Evolutionary conservation across 2,113 vertebrate genomes (phyloP), one percentile per base, ranked within the genome.

Genomic region (human (Homo sapiens)): DNA sequence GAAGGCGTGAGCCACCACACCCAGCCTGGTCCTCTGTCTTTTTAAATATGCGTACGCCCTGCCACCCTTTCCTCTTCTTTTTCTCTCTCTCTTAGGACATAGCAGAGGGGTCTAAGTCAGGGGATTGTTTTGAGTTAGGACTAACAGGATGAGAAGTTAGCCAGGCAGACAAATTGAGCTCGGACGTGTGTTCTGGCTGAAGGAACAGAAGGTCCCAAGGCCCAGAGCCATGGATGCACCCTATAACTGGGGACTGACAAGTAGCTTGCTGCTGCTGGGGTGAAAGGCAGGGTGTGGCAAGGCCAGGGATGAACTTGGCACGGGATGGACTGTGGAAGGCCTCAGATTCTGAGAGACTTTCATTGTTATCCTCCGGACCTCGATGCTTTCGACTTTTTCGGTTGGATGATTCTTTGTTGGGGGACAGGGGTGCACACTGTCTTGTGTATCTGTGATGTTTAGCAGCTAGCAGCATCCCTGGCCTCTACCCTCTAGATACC

Each of bases 371-470:
- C 55, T 61, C 9, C 10, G 4, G 25, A 59, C 30, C 64, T 40
- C 2, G 7, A 38, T 12, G 3, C 18, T 59, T 70, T 6, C 32
- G 55, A 64, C 43, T 4, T 75, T 32, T 86, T 2, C 1, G n/a
- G n/a, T n/a, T 73, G 4, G 38, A 20, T 72, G 20, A 8, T 38
- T 84, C 35, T 78, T 9, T 66, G 40, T 38, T 32, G 50, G 22
- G n/a, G 32, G 40, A 1, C 25, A 40, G 14, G 50, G 35, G 11
- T 57, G 30, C 48, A 13, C 11, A 0, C 12, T 4, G 2, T n/a
- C 55, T 45, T 50, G 32, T 40, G n/a, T 61, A 17, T 43, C 25
- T 45, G 11, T n/a, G 35, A 9, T 14, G 5, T 52, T 70, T 61
- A 61, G 40, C 27, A 9, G 6, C 30, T 61, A 61, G 40, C 27